A percentile compares a stretch with the other conserved stretches of the same genome.
These are phyloP conservation scores for Symphodus melops DNA, from an alignment of 2,113 vertebrate genomes.

Conservation along the genomic window DNA sequence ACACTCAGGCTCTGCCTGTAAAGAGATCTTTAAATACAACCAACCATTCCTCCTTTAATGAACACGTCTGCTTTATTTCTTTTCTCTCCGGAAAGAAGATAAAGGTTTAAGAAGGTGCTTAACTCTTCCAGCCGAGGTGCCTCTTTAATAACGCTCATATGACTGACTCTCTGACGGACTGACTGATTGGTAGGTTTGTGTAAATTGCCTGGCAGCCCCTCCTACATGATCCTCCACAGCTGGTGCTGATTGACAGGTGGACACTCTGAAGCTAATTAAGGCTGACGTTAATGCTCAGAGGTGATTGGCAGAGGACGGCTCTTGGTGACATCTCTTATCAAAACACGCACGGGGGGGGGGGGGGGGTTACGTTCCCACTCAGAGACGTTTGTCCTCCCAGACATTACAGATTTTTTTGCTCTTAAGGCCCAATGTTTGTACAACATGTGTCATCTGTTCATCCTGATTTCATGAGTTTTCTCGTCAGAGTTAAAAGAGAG, in stretches of 20 bases:
- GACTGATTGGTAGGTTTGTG: conserved; percentile 19
- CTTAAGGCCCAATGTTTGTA: too few species aligned
- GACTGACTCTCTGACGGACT: background rate
- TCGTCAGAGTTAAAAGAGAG: too few species aligned
- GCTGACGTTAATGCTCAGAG: conserved; percentile 9
- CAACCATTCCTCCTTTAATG: background rate
- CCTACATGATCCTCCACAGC: background rate
- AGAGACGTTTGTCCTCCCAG: background rate
- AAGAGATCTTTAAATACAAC: too few species aligned
- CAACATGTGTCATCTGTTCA: too few species aligned
- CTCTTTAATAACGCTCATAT: background rate
- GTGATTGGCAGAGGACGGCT: conserved; percentile 50
- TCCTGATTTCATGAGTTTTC: too few species aligned
- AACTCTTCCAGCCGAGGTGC: background rate
- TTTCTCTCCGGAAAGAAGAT: background rate
- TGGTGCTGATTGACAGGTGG: conserved; percentile 47
- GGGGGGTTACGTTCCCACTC: background rate
- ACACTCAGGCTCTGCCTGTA: too few species aligned
- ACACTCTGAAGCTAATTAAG: conserved; percentile 34
- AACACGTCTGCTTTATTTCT: too few species aligned
- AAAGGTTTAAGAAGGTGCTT: background rate
- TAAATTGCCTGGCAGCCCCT: conserved; percentile 10
- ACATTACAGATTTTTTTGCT: background rate
- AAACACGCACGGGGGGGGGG: too few species aligned
- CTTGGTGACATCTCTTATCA: conserved; percentile 33